Evolutionary conservation across 2,888 invertebrate genomes (phyloP).

Genomic region (Netelia fuscicornis): DNA sequence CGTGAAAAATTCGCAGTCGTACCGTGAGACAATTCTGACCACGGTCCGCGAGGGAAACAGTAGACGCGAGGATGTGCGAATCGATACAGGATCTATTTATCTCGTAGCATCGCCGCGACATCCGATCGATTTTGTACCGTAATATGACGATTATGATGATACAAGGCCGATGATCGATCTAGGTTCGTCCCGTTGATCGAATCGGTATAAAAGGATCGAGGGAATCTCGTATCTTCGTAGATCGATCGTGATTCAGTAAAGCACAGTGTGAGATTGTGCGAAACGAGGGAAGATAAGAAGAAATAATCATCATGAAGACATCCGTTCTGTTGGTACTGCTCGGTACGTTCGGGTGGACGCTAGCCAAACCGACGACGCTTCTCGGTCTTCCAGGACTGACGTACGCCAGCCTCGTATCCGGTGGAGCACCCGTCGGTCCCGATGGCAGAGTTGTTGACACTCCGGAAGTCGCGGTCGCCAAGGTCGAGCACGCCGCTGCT

Average conservation of each 20-base stretch:
- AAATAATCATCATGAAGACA: conserved; percentile 45
- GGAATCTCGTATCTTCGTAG: conserved; percentile 48
- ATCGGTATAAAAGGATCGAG: not conserved
- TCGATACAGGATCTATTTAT: conserved; percentile 64
- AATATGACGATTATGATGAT: conserved; percentile 41
- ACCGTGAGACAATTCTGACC: conserved; percentile 11
- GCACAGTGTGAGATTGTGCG: not conserved
- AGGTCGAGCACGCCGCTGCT: conserved; percentile 74
- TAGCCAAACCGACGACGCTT: conserved; percentile 54
- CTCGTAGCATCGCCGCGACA: not conserved
- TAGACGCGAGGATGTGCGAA: conserved; percentile 65
- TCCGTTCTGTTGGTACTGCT: conserved; percentile 25
- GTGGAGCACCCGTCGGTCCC: conserved; percentile 72
- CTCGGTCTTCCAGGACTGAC: conserved; percentile 54
- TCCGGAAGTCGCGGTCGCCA: conserved; percentile 76
- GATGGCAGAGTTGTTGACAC: conserved; percentile 77
- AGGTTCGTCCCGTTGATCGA: not conserved
- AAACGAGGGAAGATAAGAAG: not conserved
- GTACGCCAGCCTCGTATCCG: conserved; percentile 56
- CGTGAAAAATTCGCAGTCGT: conserved; percentile 32
- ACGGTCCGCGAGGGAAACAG: conserved; percentile 52
- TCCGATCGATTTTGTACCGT: conserved; percentile 5
- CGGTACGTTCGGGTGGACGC: conserved; percentile 36
- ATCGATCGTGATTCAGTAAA: conserved; percentile 48
- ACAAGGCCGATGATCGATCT: conserved; percentile 26